These are phyloP conservation scores for Meteorus sp. DNA, from an alignment of 1,140 invertebrate species.

Conservation along the genomic window DNA sequence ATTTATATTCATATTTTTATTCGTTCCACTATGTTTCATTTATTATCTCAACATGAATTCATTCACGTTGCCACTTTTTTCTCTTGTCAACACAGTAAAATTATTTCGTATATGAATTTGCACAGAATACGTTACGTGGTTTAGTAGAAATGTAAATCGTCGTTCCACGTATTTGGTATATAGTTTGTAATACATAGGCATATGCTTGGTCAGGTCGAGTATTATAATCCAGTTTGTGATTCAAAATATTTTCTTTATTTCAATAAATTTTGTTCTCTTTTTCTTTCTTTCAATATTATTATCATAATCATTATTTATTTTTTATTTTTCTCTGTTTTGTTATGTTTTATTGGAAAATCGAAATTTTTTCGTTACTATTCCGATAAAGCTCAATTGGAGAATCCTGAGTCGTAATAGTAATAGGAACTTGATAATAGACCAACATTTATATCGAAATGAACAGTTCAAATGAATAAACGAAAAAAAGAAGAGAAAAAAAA, in stretches of 20 bases:
- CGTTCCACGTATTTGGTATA: no score
- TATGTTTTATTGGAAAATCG: neutral
- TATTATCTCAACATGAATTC: neutral
- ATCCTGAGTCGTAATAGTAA: constrained; percentile 2
- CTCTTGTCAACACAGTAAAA: no score
- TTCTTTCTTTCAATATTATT: neutral
- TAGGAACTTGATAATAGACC: constrained; percentile 21
- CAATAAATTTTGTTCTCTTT: neutral
- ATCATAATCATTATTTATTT: constrained; percentile 6
- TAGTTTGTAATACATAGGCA: constrained; percentile 18
- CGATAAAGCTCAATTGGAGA: constrained; percentile 17
- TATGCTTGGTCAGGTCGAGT: constrained; percentile 25
- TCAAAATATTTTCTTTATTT: neutral
- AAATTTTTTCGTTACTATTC: neutral
- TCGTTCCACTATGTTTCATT: neutral
- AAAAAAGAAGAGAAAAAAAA: constrained; percentile 2
- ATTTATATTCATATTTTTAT: neutral
- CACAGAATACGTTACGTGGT: no score
- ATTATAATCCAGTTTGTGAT: neutral
- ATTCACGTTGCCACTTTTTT: neutral
- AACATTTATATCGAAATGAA: neutral
- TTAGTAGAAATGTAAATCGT: no score
- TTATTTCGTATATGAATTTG: no score
- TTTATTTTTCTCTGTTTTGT: neutral
- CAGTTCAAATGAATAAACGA: neutral